Conservation (phyloP, 2,888 invertebrate species). For the Drosophila algonquin region DNA sequence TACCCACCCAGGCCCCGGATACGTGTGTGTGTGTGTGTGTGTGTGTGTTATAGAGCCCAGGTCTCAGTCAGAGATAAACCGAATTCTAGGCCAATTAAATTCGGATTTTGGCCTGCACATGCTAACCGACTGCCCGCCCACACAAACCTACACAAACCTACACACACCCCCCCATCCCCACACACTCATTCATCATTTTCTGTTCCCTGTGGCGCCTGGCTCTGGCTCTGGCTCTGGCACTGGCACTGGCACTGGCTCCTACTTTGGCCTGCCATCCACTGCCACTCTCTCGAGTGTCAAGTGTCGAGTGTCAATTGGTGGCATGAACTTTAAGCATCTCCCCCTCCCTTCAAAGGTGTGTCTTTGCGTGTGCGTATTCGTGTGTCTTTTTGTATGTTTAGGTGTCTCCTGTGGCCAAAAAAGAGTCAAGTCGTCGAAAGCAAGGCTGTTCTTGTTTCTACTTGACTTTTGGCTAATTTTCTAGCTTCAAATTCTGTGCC, state of each 20-base stretch:
- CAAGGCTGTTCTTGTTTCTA: background rate
- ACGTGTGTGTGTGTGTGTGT: background rate
- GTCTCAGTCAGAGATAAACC: constrained; percentile 34
- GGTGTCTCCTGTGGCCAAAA: background rate
- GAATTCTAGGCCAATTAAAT: constrained; percentile 43
- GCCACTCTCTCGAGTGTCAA: background rate
- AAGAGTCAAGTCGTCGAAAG: background rate
- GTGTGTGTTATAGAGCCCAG: constrained; percentile 8
- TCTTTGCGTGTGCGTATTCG: background rate
- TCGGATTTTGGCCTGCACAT: constrained; percentile 32
- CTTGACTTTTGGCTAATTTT: background rate
- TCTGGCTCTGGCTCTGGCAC: background rate
- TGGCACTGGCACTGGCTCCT: background rate
- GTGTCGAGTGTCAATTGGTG: background rate
- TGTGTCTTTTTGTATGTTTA: background rate
- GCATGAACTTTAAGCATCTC: constrained; percentile 1
- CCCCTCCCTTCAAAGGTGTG: background rate
- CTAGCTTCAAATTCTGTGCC: background rate
- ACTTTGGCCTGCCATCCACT: background rate
- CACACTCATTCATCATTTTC: background rate
- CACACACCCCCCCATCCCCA: background rate
- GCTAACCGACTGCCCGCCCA: background rate
- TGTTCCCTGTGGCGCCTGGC: background rate
- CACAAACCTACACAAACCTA: background rate
- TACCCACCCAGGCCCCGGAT: background rate